Base-by-base conservation (phyloP, 2,797 vertebrate species). In the Pangasius djambal region DNA sequence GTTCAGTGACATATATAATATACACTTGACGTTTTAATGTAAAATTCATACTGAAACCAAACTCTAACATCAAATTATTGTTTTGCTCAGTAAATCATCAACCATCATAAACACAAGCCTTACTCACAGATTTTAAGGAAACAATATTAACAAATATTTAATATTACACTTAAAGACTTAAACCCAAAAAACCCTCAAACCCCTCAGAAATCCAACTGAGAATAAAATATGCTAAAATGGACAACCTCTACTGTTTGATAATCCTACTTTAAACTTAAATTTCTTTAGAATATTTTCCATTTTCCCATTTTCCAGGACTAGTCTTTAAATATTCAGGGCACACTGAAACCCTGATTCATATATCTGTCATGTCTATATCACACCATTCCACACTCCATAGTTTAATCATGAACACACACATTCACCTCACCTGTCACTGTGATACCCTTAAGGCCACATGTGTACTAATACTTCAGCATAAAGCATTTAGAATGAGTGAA, bases 401-500 rank as follows among this genome's bases (percentile, higher is more conserved):
- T 88, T 52, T 88, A 89, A 87, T 59, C 74, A 40, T 72, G 57
- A 91, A 37, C 67, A 88, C 90, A 91, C 88, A 63, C 55, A 4
- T 22, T 22, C 55, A 44, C 48, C 13, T 77, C 67, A 79, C 87
- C 70, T 50, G 40, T 87, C 91, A n/a, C 70, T 84, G 88, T 89
- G 79, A 88, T 74, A 81, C 90, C 77, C 92, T 82, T 65, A 31
- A 83, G 90, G 91, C 89, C 57, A 86, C 85, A 88, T 25, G 88
- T 72, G 86, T 87, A 69, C 89, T 84, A 87, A 88, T 86, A 88
- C 89, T 92, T 91, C 65, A 75, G 91, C 74, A 92, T 34, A 18
- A 2, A 28, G 61, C 61, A 63, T 25, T 25, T 10, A 9, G 61
- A 9, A 69, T 92, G 89, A 87, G 93, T 93, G 95, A 95, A 48